These are phyloP conservation scores for Ischnura elegans DNA, from an alignment of 2,888 invertebrate genomes.

Conservation along the genomic window DNA sequence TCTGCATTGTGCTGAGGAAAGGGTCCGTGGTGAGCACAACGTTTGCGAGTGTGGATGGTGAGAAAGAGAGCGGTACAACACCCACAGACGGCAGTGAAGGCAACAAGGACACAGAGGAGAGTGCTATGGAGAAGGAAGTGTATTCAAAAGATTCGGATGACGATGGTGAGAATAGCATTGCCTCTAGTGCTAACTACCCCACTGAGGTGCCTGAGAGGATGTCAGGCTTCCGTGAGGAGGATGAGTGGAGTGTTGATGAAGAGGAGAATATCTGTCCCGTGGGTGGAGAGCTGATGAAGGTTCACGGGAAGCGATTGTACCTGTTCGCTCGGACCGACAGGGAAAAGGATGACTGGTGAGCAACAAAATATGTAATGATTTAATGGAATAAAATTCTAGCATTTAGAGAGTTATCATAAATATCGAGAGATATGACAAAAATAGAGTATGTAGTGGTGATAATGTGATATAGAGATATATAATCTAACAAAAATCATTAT, in stretches of 20 bases:
- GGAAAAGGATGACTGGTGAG: slow-evolving; percentile 94
- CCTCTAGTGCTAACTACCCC: neutral
- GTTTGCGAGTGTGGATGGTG: slow-evolving; percentile 76
- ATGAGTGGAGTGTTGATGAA: slow-evolving; percentile 69
- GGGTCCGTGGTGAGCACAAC: slow-evolving; percentile 76
- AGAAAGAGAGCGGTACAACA: slow-evolving; percentile 74
- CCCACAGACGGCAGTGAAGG: slow-evolving; percentile 79
- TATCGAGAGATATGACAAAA: no score
- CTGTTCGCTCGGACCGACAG: slow-evolving; percentile 90
- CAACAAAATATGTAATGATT: slow-evolving; percentile 16
- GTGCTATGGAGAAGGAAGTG: slow-evolving; percentile 74
- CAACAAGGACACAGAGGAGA: slow-evolving; percentile 78
- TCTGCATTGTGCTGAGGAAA: slow-evolving; percentile 84
- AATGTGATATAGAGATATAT: no score
- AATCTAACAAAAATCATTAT: no score
- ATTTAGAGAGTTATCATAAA: no score
- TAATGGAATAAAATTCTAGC: neutral
- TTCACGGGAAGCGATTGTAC: slow-evolving; percentile 77
- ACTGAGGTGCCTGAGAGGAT: slow-evolving; percentile 70
- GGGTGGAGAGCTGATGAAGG: slow-evolving; percentile 70
- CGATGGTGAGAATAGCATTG: slow-evolving; percentile 70
- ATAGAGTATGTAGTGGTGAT: no score
- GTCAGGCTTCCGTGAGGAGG: slow-evolving; percentile 73
- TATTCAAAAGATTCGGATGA: slow-evolving; percentile 73
- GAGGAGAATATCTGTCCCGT: slow-evolving; percentile 71